These are phyloP conservation scores for Heliothis virescens DNA, from an alignment of 1,140 invertebrate species.

Conservation along the genomic window DNA sequence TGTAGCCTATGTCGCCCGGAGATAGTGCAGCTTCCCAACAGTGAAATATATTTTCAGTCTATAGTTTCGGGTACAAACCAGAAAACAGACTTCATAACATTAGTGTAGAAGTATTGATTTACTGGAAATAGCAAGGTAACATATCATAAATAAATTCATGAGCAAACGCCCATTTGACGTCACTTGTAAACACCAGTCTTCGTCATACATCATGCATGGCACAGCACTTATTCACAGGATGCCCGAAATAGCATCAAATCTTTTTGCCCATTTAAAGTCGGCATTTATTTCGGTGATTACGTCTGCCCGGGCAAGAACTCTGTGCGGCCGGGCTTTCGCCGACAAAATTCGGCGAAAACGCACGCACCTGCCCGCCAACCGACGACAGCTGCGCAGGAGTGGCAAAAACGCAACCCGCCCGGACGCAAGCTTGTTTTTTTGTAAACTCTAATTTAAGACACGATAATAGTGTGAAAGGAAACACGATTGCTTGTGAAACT, in stretches of 20 bases:
- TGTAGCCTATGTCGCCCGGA: too few species aligned
- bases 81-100: too few species aligned
- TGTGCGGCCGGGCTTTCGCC: constrained; percentile 29
- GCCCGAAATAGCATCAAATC: constrained; percentile 30
- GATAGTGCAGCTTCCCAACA: too few species aligned
- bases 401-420: constrained; percentile 45
- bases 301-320: background rate
- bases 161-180: background rate
- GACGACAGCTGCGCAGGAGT: constrained; percentile 49
- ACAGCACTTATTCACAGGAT: constrained; percentile 35
- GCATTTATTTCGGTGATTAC: constrained; percentile 30
- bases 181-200: constrained; percentile 17
- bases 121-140: background rate
- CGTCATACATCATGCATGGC: background rate
- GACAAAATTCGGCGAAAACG: constrained; percentile 57
- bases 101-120: too few species aligned
- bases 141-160: background rate
- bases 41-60: too few species aligned
- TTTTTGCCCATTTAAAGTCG: constrained; percentile 34
- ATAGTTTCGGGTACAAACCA: too few species aligned
- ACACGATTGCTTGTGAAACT: background rate
- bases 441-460: constrained; percentile 30
- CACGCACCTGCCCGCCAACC: constrained; percentile 53
- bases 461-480: constrained; percentile 30
- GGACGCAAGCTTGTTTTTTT: constrained; percentile 28